Base-by-base conservation (phyloP, 2,797 vertebrate genomes). In the Danio kyathit region DNA sequence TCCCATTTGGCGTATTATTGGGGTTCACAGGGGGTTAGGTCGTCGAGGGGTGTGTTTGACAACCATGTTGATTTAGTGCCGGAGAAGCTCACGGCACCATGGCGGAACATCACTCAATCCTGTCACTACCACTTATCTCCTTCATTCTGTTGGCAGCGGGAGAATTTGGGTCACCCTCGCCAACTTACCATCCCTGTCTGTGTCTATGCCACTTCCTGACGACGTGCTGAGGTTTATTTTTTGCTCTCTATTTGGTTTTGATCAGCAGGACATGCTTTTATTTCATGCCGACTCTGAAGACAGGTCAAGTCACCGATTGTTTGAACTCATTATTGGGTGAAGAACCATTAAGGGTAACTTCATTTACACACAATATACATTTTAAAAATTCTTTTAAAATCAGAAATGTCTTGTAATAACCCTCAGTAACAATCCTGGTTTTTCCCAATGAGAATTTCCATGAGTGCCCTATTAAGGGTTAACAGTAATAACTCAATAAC, bases 1-100 rank as follows among this genome's bases (percentile, higher is more conserved):
- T 95, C 93, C 95, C 94, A 96, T 97, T 98, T 97, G 95, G 93
- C 91, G 90, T 92, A 97, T 97, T 96, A 98, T 94, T 94, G 91
- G 75, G 95, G 95, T 96, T 96, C 95, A 94, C 89, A 89, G 93
- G 93, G 95, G 95, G 94, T 94, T 94, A 92, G 90, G 91, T 89
- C 90, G 88, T 91, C 85, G 92, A 87, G 89, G 92, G 93, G 92
- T 92, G 90, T 93, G 92, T 95, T 92, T 96, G 96, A 97, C 95
- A 95, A 95, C 87, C 89, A 89, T 95, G 96, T 95, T 95, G 95
- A 95, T 96, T 96, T 95, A 95, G 94, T 92, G 89, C 91, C 90
- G 90, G 91, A 89, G 84, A 90, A 86, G 94, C 14, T 93, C 93
- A 85, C 86, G 90, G 93, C 93, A 92, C 93, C 88, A 87, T 95